Evolutionary conservation across 2,888 invertebrate species (phyloP), one percentile per base, ranked within the genome.

Genomic region (Lissocephala sabroskyi): DNA sequence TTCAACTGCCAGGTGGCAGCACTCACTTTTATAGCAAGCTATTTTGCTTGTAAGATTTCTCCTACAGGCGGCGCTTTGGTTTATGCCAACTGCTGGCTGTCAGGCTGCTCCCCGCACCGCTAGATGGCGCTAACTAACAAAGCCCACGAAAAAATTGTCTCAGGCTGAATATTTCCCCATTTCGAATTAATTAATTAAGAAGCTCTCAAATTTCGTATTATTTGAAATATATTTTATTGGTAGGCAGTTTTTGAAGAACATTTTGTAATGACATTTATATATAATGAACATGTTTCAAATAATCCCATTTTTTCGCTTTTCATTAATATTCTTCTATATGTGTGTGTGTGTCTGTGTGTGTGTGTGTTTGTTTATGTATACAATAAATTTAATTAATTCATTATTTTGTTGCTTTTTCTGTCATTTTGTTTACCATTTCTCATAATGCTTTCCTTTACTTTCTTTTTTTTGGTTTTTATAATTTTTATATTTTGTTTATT

Each of bases 211-310:
- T 44, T 52, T 43, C 47, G 71, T 75, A 75, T 73, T 73, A 73
- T 80, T 80, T 80, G 79, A 77, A 80, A 80, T 80, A 80, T 80
- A 80, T 79, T 82, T 83, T 82, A 82, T 82, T 82, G 82, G 82
- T 82, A 82, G 82, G 82, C 82, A 82, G 82, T 82, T 83, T n/a
- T 82, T 81, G 81, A 82, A 82, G 83, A 83, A 82, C 83, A 82
- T 82, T n/a, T 83, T 82, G 63, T 82, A 82, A 82, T 82, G 82
- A 82, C 82, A 82, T 82, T 82, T 82, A 82, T 82, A 80, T 80
- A 80, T 80, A 80, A 74, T 74, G 68, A 68, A 68, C 81, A 81
- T 82, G 79, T 81, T 79, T 81, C 78, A 78, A 79, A 79, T 81
- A 79, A 73, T 66, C 71, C 65, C 64, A 56, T 56, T 55, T 49